Evolutionary conservation across 2,888 invertebrate species (phyloP).

Genomic region (Drosophila incognita): DNA sequence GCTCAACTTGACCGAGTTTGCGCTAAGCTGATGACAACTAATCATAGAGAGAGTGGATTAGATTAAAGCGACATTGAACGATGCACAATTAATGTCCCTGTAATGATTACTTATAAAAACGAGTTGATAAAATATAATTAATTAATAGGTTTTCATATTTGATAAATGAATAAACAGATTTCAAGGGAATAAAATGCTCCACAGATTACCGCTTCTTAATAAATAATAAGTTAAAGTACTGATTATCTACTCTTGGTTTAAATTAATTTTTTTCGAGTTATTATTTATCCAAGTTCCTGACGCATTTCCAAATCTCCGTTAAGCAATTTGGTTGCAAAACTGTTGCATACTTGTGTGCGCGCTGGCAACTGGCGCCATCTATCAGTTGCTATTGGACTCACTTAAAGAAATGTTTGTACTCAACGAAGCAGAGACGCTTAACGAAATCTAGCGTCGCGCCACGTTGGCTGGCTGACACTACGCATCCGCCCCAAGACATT

Average conservation of each 20-base stretch:
- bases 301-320: constrained; percentile 24
- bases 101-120: background rate
- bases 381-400: background rate
- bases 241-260: background rate
- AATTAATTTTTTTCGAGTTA: background rate
- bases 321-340: background rate
- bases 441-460: constrained; percentile 17
- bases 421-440: constrained; percentile 26
- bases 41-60: constrained; percentile 42
- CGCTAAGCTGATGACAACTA: constrained; percentile 9
- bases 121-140: background rate
- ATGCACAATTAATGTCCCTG: constrained; percentile 19
- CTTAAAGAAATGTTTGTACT: background rate
- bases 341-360: constrained; percentile 56
- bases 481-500: constrained; percentile 59
- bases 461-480: constrained; percentile 37
- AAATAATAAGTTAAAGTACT: background rate
- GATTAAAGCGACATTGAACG: constrained; percentile 60
- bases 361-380: constrained; percentile 35
- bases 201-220: background rate
- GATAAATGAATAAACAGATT: background rate
- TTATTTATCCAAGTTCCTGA: background rate
- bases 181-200: no score
- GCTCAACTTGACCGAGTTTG: constrained; percentile 68
- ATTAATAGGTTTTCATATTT: background rate